Evolutionary conservation across 2,888 invertebrate species (phyloP).

Genomic region (Sisyra nigra): DNA sequence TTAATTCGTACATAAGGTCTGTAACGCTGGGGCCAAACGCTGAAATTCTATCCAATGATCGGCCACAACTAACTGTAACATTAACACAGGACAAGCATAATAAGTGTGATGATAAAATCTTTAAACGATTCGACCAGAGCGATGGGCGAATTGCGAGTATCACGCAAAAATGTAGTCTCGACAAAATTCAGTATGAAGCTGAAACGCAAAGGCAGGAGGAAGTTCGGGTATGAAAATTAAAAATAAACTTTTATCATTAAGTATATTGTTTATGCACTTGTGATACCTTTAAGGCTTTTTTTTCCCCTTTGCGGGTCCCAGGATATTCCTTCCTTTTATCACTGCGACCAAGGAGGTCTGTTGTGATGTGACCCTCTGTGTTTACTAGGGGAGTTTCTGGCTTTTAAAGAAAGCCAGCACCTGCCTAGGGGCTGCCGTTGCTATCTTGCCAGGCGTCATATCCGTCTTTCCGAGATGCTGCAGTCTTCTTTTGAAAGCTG

Average conservation of each 20-base stretch:
- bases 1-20: conserved; percentile 32
- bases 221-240: conserved; percentile 11
- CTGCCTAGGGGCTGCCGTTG: too few species aligned
- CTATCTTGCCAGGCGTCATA: too few species aligned
- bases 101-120: too few species aligned
- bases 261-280: not conserved
- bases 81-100: conserved; percentile 14
- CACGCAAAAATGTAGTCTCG: conserved; percentile 16
- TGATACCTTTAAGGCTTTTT: too few species aligned
- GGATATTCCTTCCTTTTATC: too few species aligned
- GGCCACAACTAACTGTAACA: conserved; percentile 1
- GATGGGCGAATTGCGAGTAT: conserved; percentile 15
- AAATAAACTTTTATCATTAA: not conserved
- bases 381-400: too few species aligned
- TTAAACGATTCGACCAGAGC: conserved; percentile 15
- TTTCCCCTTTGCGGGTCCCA: too few species aligned
- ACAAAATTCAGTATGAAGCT: conserved; percentile 26
- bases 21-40: conserved; percentile 34
- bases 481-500: too few species aligned
- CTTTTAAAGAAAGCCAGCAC: too few species aligned
- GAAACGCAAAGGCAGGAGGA: conserved; percentile 25
- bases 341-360: too few species aligned
- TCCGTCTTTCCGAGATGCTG: too few species aligned
- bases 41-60: not conserved
- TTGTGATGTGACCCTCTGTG: too few species aligned